Evolutionary conservation across 1,140 invertebrate genomes (phyloP), one percentile per base, ranked within the genome.

Genomic region (Whitmania pigra): DNA sequence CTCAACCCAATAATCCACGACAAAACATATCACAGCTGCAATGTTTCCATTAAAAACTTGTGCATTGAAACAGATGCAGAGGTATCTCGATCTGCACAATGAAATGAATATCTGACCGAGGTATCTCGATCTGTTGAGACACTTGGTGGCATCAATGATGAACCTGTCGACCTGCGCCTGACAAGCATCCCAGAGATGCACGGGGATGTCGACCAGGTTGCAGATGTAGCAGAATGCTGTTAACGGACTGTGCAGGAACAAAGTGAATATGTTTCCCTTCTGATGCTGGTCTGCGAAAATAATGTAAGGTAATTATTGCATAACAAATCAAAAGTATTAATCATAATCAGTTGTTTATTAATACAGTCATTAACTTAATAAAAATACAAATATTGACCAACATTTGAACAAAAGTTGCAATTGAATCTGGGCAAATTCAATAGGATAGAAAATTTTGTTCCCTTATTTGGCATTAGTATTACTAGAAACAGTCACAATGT

Each of bases 221-320:
- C 91, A 93, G 78, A 93, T 89, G 82, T 91, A 90, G 84, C 92
- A 95, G 79, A 97, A 89, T 68, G 92, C 94, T 77, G 91, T 91
- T 76, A 97, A 84, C 53, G 94, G 93, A 78, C 90, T 91, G 83
- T 96, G 92, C 71, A 97, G 87, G 84, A 96, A 97, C 77, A 97
- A 84, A 36, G 93, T 96, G 83, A 97, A 95, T 72, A 97, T 84
- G 78, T 89, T 94, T 66, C 94, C 94, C 79, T 93, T 91, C 80
- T 91, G 89, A 79, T 91, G 88, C 77, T 91, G 88, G 83, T 94
- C 93, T 89, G 86, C 69, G 11, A 11, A 25, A 77, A 84, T 80
- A 78, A 76, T 73, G 73, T 69, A 77, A 75, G n/a, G n/a, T 71
- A 69, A 4, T 49, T 40, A 31, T 36, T 72, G 11, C 67, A 9